Percentiles rank a stretch among this genome's conserved stretches.
Conservation (phyloP, 1,140 invertebrate species). For the Scaptodrosophila lebanonensis region DNA sequence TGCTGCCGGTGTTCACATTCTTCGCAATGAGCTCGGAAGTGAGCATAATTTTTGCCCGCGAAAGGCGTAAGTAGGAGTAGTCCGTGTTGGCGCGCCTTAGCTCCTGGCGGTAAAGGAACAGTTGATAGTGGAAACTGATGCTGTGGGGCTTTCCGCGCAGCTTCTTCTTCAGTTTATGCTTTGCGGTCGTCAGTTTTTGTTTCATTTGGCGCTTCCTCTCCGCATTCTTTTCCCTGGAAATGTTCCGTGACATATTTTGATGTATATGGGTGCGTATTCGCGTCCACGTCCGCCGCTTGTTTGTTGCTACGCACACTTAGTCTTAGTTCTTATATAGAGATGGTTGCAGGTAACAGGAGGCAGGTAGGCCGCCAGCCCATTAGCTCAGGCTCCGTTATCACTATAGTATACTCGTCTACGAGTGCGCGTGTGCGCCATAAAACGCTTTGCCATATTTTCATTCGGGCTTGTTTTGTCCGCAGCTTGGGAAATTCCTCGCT, state of each 20-base stretch:
- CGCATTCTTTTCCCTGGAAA: constrained; percentile 20
- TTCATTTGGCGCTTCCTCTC: constrained; percentile 35
- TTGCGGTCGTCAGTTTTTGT: constrained; percentile 20
- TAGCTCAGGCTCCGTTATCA: no score
- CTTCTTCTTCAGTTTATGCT: constrained; percentile 25
- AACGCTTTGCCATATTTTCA: constrained; percentile 26
- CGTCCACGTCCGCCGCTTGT: no score
- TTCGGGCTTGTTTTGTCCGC: constrained; percentile 12
- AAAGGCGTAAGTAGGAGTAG: constrained; percentile 50
- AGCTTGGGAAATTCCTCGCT: constrained; percentile 38
- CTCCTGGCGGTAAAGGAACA: constrained; percentile 57
- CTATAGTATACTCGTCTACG: no score
- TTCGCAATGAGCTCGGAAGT: constrained; percentile 45
- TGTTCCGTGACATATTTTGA: no score
- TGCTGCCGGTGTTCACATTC: constrained; percentile 30
- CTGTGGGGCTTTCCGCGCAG: neutral
- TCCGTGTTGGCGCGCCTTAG: constrained; percentile 31
- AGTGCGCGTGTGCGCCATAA: no score
- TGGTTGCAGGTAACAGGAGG: no score
- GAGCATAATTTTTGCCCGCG: constrained; percentile 47
- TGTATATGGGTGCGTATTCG: constrained; percentile 20
- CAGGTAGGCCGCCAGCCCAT: no score
- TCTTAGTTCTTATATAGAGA: no score
- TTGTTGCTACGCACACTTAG: no score
- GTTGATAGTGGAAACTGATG: constrained; percentile 40